A percentile compares a stretch with the other conserved stretches of the same genome.
These are phyloP conservation scores for Nemoura dubitans DNA, from an alignment of 2,888 invertebrate genomes.

Conservation along the genomic window DNA sequence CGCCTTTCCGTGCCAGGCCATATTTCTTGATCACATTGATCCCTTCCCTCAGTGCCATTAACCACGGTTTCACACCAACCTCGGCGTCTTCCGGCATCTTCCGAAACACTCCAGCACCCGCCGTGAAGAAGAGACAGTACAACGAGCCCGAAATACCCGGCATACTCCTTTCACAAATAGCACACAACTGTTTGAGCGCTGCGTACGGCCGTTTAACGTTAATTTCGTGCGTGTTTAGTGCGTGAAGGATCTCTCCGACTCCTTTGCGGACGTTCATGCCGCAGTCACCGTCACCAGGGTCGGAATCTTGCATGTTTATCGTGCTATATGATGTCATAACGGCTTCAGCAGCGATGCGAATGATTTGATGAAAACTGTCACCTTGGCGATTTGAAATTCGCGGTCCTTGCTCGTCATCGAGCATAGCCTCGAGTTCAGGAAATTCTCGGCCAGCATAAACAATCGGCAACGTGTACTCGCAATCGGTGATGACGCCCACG, in stretches of 20 bases:
- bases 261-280: constrained; percentile 65
- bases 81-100: neutral
- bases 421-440: constrained; percentile 17
- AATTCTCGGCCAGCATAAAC: constrained; percentile 16
- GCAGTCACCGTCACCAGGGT: constrained; percentile 81
- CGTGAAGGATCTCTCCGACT: constrained; percentile 62
- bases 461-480: constrained; percentile 17
- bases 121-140: constrained; percentile 78
- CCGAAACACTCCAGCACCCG: constrained; percentile 61
- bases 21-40: constrained; percentile 72
- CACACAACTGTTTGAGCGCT: constrained; percentile 53
- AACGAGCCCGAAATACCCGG: constrained; percentile 83
- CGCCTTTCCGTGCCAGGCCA: constrained; percentile 76
- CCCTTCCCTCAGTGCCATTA: constrained; percentile 65
- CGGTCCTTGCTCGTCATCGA: constrained; percentile 1
- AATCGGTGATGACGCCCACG: neutral
- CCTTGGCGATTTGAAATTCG: constrained; percentile 26
- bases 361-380: constrained; percentile 18
- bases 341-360: constrained; percentile 58
- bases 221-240: constrained; percentile 35
- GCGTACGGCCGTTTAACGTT: constrained; percentile 34
- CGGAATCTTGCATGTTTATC: constrained; percentile 65
- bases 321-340: constrained; percentile 38
- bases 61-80: constrained; percentile 59
- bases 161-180: constrained; percentile 74